Evolutionary conservation across 2,888 invertebrate species (phyloP), one percentile per base, ranked within the genome.

Genomic region (Copidosoma aretas): DNA sequence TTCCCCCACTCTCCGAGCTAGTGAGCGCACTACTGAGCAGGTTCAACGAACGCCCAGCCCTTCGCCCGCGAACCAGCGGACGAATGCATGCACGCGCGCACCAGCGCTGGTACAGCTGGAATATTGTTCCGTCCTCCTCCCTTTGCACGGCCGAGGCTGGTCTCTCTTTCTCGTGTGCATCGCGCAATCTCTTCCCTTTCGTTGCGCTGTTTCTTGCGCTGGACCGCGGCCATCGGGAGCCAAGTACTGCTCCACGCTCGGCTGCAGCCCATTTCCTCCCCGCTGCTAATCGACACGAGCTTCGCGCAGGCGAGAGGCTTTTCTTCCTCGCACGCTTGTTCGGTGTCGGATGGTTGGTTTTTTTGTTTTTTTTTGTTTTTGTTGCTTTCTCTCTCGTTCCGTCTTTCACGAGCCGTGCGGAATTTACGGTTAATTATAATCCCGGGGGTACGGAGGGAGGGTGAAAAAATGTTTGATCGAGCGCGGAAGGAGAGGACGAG

Each of bases 31-130:
- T 14, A 17, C 15, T n/a, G n/a, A 41, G n/a, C 56, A 60, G 57
- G 67, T 70, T 70, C 67, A 70, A 70, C 21, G 70, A 67, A 67
- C 64, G 67, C 67, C 67, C 60, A 61, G 54, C 70, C 67, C 70
- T 67, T 32, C 32, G 32, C 32, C 32, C 32, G 32, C 4, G 32
- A 49, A 19, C 19, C 4, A 19, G 49, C 49, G 15, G 17, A 15
- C 10, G 49, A 4, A 10, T 15, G 49, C 19, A 49, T 49, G 49
- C 49, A 49, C 49, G 15, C 43, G 43, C 43, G 10, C 43, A 43
- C 43, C 15, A 15, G 12, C 19, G 8, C 14, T 4, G 8, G 14
- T 17, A 10, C 15, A 52, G n/a, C 19, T 21, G 19, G 19, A 10
- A 25, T 49, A 15, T 32, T 32, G 32, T 32, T 32, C 32, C 32